Percentiles rank a stretch among this genome's conserved stretches.
phyloP scores from a whole-genome alignment of 2,113 vertebrate genomes.

The Chaetodon auriga region DNA sequence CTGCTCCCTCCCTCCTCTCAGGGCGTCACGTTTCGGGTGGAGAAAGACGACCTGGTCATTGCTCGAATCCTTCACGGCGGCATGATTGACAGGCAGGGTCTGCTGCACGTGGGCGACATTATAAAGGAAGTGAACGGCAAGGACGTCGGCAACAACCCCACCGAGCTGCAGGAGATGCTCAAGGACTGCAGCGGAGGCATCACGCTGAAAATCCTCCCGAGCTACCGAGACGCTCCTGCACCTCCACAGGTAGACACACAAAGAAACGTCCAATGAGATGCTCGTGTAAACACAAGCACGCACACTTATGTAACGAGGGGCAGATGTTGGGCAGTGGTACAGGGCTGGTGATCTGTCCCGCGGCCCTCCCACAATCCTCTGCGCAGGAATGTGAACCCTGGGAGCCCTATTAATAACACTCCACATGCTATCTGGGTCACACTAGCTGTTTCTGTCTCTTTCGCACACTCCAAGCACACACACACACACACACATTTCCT shows the following conservation, averaged over 20 bases:
- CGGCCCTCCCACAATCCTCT: constrained; percentile 73
- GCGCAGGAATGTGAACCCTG: constrained; percentile 69
- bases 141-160: constrained; percentile 96
- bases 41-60: constrained; percentile 95
- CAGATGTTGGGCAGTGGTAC: constrained; percentile 62
- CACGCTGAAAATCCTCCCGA: constrained; percentile 96
- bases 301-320: constrained; percentile 18
- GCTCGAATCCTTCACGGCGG: constrained; percentile 96
- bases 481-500: constrained; percentile 21
- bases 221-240: constrained; percentile 92
- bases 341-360: constrained; percentile 40
- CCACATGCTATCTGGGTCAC: constrained; percentile 77
- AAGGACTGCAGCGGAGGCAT: constrained; percentile 96
- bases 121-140: constrained; percentile 98
- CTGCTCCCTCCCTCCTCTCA: constrained; percentile 68
- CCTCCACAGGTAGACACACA: constrained; percentile 90
- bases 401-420: constrained; percentile 84
- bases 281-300: constrained; percentile 15
- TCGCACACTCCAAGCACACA: constrained; percentile 35
- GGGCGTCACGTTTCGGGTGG: constrained; percentile 97
- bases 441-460: constrained; percentile 53
- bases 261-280: neutral
- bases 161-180: constrained; percentile 95
- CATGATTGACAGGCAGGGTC: constrained; percentile 97
- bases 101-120: constrained; percentile 97